These are phyloP conservation scores for Drosophila setifemur DNA, from an alignment of 1,140 invertebrate genomes.

Conservation along the genomic window DNA sequence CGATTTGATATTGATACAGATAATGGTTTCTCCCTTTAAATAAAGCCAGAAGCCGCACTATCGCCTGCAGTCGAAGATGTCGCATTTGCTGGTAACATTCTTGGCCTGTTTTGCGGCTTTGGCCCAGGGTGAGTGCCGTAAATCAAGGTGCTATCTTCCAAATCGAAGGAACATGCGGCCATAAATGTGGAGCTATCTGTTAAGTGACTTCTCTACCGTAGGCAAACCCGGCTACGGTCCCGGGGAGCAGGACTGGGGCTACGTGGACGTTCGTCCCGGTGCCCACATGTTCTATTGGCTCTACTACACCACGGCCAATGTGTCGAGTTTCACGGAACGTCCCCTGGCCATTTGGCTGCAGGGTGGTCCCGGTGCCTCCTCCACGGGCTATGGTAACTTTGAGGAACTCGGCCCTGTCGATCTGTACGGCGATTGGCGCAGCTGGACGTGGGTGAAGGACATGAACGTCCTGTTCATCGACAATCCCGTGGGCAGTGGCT, in stretches of 20 bases:
- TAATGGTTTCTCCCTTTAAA: slow-evolving; percentile 28
- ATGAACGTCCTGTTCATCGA: slow-evolving; percentile 94
- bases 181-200: slow-evolving; percentile 2
- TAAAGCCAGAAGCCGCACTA: background rate
- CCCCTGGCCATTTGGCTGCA: slow-evolving; percentile 92
- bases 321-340: slow-evolving; percentile 84
- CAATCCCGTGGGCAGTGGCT: slow-evolving; percentile 95
- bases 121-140: slow-evolving; percentile 25
- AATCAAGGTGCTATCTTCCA: slow-evolving; percentile 5
- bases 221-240: slow-evolving; percentile 83
- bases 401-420: slow-evolving; percentile 89
- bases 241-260: slow-evolving; percentile 88
- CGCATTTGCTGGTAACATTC: slow-evolving; percentile 17
- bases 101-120: slow-evolving; percentile 19
- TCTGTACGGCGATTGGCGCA: slow-evolving; percentile 85
- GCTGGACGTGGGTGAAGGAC: slow-evolving; percentile 89
- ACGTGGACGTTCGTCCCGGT: slow-evolving; percentile 86
- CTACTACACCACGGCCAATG: slow-evolving; percentile 87
- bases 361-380: slow-evolving; percentile 89
- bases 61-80: slow-evolving; percentile 39
- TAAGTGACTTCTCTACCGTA: background rate
- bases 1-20: slow-evolving; percentile 6
- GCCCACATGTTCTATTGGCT: slow-evolving; percentile 94
- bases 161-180: background rate
- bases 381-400: slow-evolving; percentile 91